Evolutionary conservation across 2,797 vertebrate species (phyloP), one percentile per base, ranked within the genome.

Genomic region (Chelmon rostratus): DNA sequence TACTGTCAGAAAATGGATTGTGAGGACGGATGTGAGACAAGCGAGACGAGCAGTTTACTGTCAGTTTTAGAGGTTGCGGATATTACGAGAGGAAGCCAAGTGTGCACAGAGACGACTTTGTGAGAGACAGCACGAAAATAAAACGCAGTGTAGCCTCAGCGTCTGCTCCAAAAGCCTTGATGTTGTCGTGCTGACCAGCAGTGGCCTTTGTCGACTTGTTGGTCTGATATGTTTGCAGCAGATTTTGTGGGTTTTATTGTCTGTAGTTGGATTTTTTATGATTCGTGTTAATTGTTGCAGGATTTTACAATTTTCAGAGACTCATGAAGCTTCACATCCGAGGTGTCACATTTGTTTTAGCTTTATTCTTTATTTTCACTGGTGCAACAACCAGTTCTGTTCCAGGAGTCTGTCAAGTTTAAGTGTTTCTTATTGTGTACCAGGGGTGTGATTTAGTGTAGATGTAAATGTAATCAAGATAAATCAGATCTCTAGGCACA

Each of bases 31-130:
- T 76, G 73, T 28, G 63, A 79, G 72, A 81, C 87, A 76, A 78
- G 75, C 69, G 59, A 82, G 76, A 80, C 61, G 58, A 73, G 73
- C 44, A 47, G 73, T 83, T 84, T 67, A 77, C 72, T 79, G 78
- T 69, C 69, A 77, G 73, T 31, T 78, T 80, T 68, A 33, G 67
- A 72, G 56, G 50, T 52, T 70, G 74, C 33, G 58, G 47, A 73
- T 68, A 53, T 74, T 71, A 63, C 38, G 31, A 46, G 61, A 68
- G 50, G 56, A 78, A 81, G 66, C 49, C 69, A 76, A 78, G 70
- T 63, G 63, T 47, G 67, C 58, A 52, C 46, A 19, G 6, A 71
- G 31, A 81, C n/a, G 46, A 52, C 62, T 70, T 38, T 9, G 37
- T 31, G 21, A 57, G 56, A 72, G 65, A 59, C 54, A 8, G 63